Percentiles rank a stretch among this genome's conserved stretches.
These are phyloP conservation scores for Uria aalge DNA, from an alignment of 2,113 vertebrate genomes.

Conservation along the genomic window DNA sequence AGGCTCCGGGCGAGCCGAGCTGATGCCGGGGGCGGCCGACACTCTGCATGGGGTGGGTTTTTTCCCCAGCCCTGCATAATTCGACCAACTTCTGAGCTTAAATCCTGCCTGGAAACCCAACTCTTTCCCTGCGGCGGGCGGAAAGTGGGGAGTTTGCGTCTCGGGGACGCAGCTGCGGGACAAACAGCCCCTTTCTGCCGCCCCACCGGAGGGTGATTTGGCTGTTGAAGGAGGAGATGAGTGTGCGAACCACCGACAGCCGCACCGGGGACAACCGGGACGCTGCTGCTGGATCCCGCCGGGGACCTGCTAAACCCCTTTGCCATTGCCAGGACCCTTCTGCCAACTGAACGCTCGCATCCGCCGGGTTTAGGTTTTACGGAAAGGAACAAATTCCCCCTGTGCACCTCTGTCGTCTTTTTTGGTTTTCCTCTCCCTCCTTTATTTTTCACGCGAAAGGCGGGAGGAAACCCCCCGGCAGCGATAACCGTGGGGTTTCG, in stretches of 20 bases:
- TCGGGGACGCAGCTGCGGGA: neutral
- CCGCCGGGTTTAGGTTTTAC: neutral
- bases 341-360: no score
- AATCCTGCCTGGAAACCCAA: no score
- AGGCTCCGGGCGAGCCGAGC: neutral
- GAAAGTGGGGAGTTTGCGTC: no score
- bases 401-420: no score
- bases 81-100: fast-evolving
- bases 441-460: neutral
- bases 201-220: neutral
- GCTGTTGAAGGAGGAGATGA: neutral
- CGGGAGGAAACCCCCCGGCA: neutral
- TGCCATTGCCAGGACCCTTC: neutral
- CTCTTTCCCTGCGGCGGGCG: fast-evolving
- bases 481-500: neutral
- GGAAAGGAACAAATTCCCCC: neutral
- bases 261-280: neutral
- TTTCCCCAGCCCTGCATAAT: neutral
- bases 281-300: neutral
- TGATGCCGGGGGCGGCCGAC: neutral
- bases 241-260: neutral
- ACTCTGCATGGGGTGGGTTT: neutral
- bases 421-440: no score
- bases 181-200: neutral
- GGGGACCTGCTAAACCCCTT: no score